Conservation (phyloP, 2,797 vertebrate genomes). For the Gallinago nigripennis region DNA sequence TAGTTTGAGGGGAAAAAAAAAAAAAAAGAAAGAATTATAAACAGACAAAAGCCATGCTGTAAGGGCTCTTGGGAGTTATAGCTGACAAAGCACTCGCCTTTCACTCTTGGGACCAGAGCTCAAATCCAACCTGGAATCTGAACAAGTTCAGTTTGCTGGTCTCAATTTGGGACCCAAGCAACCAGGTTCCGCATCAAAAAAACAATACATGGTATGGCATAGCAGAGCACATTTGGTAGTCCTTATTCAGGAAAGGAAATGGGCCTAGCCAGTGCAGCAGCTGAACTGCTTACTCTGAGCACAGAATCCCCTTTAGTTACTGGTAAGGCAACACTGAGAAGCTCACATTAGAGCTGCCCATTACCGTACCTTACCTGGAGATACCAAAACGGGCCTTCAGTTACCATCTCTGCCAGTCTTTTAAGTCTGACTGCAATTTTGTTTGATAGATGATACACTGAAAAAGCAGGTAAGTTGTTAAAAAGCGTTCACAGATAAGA, state of each 20-base stretch:
- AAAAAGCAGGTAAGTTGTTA: background rate
- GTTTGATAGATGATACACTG: background rate
- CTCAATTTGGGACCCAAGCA: background rate
- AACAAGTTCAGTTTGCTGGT: background rate
- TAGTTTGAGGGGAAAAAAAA: background rate
- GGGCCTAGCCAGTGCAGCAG: background rate
- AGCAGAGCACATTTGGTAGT: background rate
- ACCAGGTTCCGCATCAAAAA: conserved; percentile 8
- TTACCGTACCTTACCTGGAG: background rate
- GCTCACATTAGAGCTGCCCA: background rate
- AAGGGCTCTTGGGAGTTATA: background rate
- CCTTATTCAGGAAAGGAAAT: background rate
- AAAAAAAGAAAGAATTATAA: background rate
- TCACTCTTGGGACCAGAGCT: background rate
- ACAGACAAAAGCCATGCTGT: background rate
- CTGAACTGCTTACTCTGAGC: background rate
- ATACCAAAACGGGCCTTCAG: conserved; percentile 26
- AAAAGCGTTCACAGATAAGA: background rate
- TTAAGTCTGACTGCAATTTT: background rate
- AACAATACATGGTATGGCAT: background rate
- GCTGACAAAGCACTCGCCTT: background rate
- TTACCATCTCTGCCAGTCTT: conserved; percentile 5
- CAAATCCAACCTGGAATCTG: conserved; percentile 4
- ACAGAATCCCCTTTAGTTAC: background rate
- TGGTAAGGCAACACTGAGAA: background rate